Evolutionary conservation across 2,113 vertebrate genomes (phyloP).

Genomic region (Tyrannus savana): DNA sequence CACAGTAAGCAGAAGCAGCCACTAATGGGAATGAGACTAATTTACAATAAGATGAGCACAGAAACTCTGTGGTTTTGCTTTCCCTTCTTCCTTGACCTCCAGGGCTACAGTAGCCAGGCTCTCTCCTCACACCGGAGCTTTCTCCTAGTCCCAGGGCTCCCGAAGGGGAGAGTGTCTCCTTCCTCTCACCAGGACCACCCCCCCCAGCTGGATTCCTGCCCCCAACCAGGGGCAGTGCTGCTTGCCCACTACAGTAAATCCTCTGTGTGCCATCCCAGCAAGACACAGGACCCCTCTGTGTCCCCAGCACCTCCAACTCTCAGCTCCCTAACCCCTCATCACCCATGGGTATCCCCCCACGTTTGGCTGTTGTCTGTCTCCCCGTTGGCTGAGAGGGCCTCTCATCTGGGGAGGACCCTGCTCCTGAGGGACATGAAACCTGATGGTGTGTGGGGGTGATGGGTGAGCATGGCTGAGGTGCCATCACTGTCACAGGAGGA

Average conservation of each 20-base stretch:
- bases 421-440: not conserved
- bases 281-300: not conserved
- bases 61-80: not conserved
- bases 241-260: not conserved
- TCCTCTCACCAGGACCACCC: not conserved
- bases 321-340: not conserved
- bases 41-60: not conserved
- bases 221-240: not conserved
- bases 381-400: not conserved
- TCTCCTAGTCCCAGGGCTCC: not conserved
- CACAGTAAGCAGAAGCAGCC: not conserved
- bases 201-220: not conserved
- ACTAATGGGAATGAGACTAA: not conserved
- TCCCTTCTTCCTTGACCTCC: not conserved
- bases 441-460: rapidly evolving
- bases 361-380: not conserved
- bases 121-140: not conserved
- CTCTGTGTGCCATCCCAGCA: not conserved
- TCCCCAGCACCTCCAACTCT: not conserved
- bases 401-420: not conserved
- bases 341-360: not conserved
- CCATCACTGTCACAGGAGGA: not conserved
- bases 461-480: not conserved
- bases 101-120: not conserved
- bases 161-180: not conserved